phyloP scores from a whole-genome alignment of 2,797 vertebrate species.

The Balearica regulorum region DNA sequence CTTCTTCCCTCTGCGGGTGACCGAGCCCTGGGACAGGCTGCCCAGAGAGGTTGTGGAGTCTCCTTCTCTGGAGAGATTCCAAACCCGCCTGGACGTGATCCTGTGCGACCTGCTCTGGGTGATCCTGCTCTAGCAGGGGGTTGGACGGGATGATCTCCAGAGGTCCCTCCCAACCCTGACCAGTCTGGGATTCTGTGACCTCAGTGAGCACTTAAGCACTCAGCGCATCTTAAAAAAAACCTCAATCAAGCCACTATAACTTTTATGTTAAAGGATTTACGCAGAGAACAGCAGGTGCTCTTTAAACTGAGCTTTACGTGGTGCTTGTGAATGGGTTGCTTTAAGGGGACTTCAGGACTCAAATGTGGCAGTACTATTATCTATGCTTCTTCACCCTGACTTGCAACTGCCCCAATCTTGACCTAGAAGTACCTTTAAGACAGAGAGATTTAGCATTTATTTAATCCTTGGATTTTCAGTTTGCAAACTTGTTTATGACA shows the following conservation, averaged over 20 bases:
- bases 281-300: not conserved
- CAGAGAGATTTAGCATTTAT: not conserved
- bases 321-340: not conserved
- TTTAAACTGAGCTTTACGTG: fast-evolving
- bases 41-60: too few species aligned
- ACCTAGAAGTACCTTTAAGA: not conserved
- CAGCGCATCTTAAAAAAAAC: not conserved
- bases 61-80: too few species aligned
- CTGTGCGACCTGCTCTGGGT: too few species aligned
- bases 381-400: not conserved
- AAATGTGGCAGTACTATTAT: fast-evolving
- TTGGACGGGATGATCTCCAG: too few species aligned
- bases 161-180: too few species aligned
- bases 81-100: too few species aligned
- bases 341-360: too few species aligned
- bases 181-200: too few species aligned
- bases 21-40: too few species aligned
- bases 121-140: too few species aligned
- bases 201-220: not conserved
- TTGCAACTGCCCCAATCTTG: not conserved
- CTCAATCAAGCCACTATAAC: fast-evolving
- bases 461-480: not conserved
- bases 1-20: too few species aligned
- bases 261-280: not conserved
- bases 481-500: not conserved